Evolutionary conservation across 2,888 invertebrate species (phyloP).

Genomic region (Salticus scenicus): DNA sequence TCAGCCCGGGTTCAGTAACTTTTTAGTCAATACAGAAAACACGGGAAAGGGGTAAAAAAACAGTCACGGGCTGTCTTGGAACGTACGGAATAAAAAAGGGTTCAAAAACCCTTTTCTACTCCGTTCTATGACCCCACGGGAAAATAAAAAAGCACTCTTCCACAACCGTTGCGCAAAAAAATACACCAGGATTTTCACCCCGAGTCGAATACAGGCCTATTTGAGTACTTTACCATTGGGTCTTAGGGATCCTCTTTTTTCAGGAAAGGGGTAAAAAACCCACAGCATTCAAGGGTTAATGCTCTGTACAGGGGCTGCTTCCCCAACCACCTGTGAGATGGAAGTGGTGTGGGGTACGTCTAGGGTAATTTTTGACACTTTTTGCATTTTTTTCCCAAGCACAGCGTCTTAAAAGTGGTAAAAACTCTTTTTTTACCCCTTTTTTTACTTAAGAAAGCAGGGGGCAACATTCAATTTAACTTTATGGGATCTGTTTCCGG

Average conservation of each 20-base stretch:
- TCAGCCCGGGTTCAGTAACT: not conserved
- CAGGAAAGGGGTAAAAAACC: not conserved
- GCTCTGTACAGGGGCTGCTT: not conserved
- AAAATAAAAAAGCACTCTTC: not conserved
- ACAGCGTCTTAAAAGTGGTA: conserved; percentile 1
- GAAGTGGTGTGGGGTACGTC: not conserved
- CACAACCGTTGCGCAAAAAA: not conserved
- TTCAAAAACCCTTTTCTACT: not conserved
- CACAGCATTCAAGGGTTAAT: conserved; percentile 2
- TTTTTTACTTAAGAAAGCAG: not conserved
- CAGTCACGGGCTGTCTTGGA: not conserved
- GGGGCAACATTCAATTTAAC: not conserved
- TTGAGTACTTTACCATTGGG: not conserved
- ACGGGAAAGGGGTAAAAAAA: conserved; percentile 4
- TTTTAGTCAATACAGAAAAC: not conserved
- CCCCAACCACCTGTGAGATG: not conserved
- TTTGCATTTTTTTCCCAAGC: not conserved
- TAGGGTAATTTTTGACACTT: not conserved
- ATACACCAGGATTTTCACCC: not conserved
- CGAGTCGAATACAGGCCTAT: not conserved
- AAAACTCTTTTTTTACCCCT: not conserved
- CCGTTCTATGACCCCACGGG: not conserved
- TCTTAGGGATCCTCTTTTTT: not conserved
- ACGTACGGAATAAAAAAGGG: not conserved
- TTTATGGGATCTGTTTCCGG: not conserved